phyloP scores from a whole-genome alignment of 64 coral and sea anemone species.

The Acropora tenuis region DNA sequence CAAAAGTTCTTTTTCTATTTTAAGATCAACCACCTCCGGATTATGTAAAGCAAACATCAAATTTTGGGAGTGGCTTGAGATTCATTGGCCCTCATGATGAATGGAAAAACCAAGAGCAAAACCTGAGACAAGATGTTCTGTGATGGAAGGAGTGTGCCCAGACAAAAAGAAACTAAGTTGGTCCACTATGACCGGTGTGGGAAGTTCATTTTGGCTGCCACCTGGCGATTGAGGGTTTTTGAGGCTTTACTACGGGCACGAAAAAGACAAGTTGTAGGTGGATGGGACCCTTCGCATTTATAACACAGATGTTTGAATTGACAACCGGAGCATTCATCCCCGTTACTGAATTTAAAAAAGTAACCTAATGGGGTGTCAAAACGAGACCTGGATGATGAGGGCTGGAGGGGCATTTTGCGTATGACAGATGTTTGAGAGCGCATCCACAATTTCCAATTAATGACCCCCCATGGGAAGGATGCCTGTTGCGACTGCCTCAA shows the following conservation, averaged over 20 bases:
- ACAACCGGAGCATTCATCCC: neutral
- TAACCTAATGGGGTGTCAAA: neutral
- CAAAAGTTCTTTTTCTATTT: neutral
- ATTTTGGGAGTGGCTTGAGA: neutral
- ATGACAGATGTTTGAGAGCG: neutral
- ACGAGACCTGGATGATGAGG: neutral
- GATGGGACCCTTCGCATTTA: conserved; percentile 28
- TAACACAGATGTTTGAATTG: conserved; percentile 15
- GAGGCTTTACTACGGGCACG: neutral
- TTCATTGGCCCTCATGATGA: neutral
- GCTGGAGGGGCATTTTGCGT: neutral
- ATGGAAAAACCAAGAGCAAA: conserved; percentile 1
- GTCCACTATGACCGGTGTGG: neutral
- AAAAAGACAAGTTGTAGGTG: neutral
- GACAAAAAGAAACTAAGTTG: conserved; percentile 26
- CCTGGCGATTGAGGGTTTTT: neutral
- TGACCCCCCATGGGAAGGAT: neutral
- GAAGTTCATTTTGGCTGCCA: conserved; percentile 6
- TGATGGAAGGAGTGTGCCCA: neutral
- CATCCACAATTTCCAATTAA: conserved; percentile 9
- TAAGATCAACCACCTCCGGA: neutral
- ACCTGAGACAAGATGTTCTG: neutral
- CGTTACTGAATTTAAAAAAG: conserved; percentile 11
- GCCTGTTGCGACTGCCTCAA: conserved; percentile 7
- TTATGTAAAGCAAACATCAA: conserved; percentile 18